Evolutionary conservation across 2,888 invertebrate species (phyloP).

Genomic region (Taphrorychus bicolor): DNA sequence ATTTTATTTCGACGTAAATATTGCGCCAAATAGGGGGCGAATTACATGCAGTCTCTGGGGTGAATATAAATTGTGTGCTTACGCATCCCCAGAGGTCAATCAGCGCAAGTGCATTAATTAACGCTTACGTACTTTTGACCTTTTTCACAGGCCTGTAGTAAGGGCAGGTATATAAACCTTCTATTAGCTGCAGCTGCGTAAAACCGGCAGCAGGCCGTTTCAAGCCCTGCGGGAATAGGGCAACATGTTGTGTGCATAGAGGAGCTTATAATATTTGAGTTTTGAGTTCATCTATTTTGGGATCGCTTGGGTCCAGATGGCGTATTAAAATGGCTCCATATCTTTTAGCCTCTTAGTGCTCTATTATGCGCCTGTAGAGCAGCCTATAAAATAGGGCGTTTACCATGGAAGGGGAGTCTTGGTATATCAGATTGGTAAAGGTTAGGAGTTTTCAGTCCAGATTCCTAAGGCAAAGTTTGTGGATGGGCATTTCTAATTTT

Average conservation of each 20-base stretch:
- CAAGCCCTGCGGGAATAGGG: not conserved
- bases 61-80: not conserved
- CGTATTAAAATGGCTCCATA: not conserved
- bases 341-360: not conserved
- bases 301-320: not conserved
- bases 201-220: too few species aligned
- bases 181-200: too few species aligned
- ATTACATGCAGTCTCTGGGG: not conserved
- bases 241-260: not conserved
- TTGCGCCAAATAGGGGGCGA: not conserved
- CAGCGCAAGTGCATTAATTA: not conserved
- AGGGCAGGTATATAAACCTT: too few species aligned
- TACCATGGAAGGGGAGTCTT: not conserved
- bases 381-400: not conserved
- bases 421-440: not conserved
- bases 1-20: not conserved
- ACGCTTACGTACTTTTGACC: too few species aligned
- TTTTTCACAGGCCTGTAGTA: too few species aligned
- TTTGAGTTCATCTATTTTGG: not conserved
- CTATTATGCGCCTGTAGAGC: not conserved
- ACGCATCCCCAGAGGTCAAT: not conserved
- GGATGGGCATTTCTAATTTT: too few species aligned
- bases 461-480: too few species aligned
- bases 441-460: not conserved
- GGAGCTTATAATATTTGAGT: not conserved